These are phyloP conservation scores for Anableps anableps DNA, from an alignment of 2,797 vertebrate genomes.

Conservation along the genomic window DNA sequence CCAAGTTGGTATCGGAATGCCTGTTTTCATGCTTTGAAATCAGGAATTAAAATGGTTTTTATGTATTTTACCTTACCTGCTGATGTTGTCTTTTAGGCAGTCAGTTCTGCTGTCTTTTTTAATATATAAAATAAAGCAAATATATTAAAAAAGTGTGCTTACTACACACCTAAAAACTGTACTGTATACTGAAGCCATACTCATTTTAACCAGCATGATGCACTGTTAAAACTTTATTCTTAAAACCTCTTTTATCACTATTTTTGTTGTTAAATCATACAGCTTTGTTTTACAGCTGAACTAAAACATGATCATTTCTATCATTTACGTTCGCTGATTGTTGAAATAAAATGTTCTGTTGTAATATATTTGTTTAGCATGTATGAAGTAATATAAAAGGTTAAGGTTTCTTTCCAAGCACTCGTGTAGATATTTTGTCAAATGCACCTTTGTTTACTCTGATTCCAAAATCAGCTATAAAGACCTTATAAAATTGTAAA, in stretches of 20 bases:
- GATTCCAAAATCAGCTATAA: neutral
- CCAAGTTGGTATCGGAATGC: slow-evolving; percentile 35
- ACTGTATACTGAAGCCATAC: slow-evolving; percentile 23
- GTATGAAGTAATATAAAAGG: slow-evolving; percentile 10
- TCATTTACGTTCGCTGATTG: neutral
- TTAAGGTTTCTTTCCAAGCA: neutral
- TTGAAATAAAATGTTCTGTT: slow-evolving; percentile 12
- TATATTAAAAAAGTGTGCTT: slow-evolving; percentile 12
- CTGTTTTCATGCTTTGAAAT: slow-evolving; percentile 43
- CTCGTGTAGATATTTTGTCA: slow-evolving; percentile 17
- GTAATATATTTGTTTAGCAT: neutral
- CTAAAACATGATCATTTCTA: slow-evolving; percentile 1
- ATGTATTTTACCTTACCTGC: slow-evolving; percentile 42
- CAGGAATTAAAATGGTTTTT: slow-evolving; percentile 10
- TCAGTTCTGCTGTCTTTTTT: slow-evolving; percentile 38
- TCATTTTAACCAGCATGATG: slow-evolving; percentile 17
- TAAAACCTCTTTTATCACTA: neutral
- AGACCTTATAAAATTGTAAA: neutral
- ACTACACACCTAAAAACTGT: slow-evolving; percentile 3
- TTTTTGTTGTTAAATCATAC: slow-evolving; percentile 11
- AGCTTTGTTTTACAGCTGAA: slow-evolving; percentile 6
- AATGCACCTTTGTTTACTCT: slow-evolving; percentile 2
- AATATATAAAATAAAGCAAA: slow-evolving; percentile 33
- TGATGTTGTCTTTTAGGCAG: slow-evolving; percentile 27
- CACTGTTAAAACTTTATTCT: slow-evolving; percentile 1